Percentiles rank a stretch among this genome's conserved stretches.
Conservation (phyloP, 1,140 invertebrate genomes). For the Drosophila subpulchrella region DNA sequence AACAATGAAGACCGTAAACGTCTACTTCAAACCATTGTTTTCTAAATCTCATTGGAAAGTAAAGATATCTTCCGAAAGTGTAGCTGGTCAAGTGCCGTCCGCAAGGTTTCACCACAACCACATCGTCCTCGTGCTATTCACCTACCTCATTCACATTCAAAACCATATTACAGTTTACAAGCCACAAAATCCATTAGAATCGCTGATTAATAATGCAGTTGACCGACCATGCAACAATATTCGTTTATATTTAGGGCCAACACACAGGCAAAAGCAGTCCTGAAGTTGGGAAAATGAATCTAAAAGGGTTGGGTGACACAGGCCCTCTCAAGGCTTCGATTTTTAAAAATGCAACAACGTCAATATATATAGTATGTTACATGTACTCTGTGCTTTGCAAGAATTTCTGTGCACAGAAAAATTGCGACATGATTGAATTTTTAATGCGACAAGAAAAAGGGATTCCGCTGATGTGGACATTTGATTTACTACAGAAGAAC, state of each 20-base stretch:
- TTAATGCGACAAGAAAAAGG: conserved; percentile 12
- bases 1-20: too few relatives aligned
- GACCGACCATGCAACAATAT: conserved; percentile 46
- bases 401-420: conserved; percentile 25
- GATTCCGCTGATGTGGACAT: not conserved
- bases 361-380: conserved; percentile 40
- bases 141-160: conserved; percentile 8
- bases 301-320: not conserved
- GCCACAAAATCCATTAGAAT: conserved; percentile 56
- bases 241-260: conserved; percentile 29
- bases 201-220: conserved; percentile 58
- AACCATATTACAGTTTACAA: conserved; percentile 41
- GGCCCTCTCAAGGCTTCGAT: conserved; percentile 19
- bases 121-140: conserved; percentile 2
- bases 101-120: conserved; percentile 4
- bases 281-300: conserved; percentile 9
- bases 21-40: too few relatives aligned
- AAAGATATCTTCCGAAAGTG: not conserved
- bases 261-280: conserved; percentile 17
- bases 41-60: not conserved
- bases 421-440: conserved; percentile 52
- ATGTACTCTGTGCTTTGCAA: conserved; percentile 18
- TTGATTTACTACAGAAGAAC: not conserved
- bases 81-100: not conserved
- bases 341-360: conserved; percentile 51